Conservation (phyloP, 2,113 vertebrate species). For the Microtus richardsoni region DNA sequence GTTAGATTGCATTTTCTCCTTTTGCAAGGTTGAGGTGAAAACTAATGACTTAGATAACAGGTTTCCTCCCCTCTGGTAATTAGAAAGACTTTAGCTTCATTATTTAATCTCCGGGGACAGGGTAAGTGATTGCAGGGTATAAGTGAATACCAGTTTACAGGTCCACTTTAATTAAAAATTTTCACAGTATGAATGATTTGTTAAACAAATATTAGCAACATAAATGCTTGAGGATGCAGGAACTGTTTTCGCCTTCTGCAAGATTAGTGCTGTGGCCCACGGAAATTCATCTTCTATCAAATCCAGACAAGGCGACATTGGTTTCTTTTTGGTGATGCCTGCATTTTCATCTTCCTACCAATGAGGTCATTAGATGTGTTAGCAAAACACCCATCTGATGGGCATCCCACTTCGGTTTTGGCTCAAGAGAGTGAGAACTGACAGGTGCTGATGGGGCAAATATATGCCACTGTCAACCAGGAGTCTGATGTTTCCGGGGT, state of each 20-base stretch:
- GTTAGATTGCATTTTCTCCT: slow-evolving; percentile 55
- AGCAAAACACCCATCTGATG: background rate
- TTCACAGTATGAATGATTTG: slow-evolving; percentile 69
- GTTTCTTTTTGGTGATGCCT: slow-evolving; percentile 18
- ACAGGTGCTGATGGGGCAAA: background rate
- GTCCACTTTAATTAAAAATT: slow-evolving; percentile 77
- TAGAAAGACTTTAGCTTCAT: slow-evolving; percentile 70
- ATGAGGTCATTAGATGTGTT: background rate
- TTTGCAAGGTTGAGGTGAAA: slow-evolving; percentile 61
- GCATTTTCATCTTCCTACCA: background rate
- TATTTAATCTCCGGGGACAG: slow-evolving; percentile 75
- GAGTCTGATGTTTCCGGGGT: background rate
- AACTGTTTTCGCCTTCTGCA: slow-evolving; percentile 37
- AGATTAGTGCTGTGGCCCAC: background rate
- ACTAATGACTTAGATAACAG: slow-evolving; percentile 60
- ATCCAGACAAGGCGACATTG: background rate
- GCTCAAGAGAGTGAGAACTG: background rate
- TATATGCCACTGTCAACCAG: background rate
- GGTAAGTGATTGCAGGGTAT: slow-evolving; percentile 63
- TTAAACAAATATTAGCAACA: slow-evolving; percentile 77
- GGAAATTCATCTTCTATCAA: slow-evolving; percentile 24
- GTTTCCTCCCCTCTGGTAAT: slow-evolving; percentile 50
- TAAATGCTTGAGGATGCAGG: slow-evolving; percentile 58
- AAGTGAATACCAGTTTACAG: slow-evolving; percentile 35
- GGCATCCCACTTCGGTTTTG: background rate